Conservation (phyloP, 2,797 vertebrate genomes). For the Malurus splendens region DNA sequence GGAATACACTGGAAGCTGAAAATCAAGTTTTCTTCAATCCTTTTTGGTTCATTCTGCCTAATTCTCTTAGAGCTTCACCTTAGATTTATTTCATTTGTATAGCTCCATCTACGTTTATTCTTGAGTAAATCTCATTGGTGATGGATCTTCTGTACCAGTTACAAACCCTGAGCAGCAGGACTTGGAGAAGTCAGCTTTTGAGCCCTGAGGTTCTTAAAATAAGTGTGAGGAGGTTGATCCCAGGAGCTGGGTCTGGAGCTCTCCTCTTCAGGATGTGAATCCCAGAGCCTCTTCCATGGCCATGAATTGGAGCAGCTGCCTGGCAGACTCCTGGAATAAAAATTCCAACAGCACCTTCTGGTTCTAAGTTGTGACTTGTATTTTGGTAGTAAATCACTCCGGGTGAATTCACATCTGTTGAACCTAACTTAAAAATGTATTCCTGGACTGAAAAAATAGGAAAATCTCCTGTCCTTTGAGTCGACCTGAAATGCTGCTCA, state of each 20-base stretch:
- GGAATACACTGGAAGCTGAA: not conserved
- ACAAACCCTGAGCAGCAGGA: not conserved
- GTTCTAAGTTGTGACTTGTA: not conserved
- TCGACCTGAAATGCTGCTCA: not conserved
- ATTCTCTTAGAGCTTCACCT: not conserved
- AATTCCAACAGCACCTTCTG: not conserved
- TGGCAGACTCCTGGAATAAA: not conserved
- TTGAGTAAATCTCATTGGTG: too few relatives aligned
- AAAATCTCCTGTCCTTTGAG: not conserved
- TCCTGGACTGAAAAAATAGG: not conserved
- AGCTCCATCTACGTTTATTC: not conserved
- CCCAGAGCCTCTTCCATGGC: not conserved
- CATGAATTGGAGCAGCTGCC: not conserved
- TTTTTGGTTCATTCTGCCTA: not conserved
- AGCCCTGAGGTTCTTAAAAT: not conserved
- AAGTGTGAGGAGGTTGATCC: not conserved
- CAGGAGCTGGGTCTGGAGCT: not conserved
- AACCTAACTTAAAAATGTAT: not conserved
- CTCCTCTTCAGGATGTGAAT: not conserved
- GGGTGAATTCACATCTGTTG: not conserved
- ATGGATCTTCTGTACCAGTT: not conserved
- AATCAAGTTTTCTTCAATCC: not conserved
- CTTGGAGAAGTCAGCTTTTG: not conserved
- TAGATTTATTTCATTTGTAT: not conserved
- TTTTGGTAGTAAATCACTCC: not conserved